A percentile compares a stretch with the other conserved stretches of the same genome.
Evolutionary conservation across 2,888 invertebrate genomes (phyloP).

Genomic region (Rotaria socialis): DNA sequence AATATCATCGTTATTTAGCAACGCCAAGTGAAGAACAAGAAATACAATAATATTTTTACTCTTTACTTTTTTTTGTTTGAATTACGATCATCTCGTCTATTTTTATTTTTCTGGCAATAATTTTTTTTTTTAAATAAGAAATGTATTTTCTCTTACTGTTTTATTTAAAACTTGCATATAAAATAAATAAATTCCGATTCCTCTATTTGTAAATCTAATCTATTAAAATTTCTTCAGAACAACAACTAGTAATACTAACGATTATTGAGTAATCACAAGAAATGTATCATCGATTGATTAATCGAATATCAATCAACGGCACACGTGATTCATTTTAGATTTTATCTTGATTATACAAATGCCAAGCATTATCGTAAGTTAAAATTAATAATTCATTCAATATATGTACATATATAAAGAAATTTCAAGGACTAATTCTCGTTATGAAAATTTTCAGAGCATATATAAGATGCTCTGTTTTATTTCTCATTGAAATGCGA

Average conservation of each 20-base stretch:
- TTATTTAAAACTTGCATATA: not conserved
- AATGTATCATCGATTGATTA: not conserved
- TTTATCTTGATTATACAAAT: not conserved
- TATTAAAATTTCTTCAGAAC: slow-evolving; percentile 1
- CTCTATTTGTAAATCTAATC: not conserved
- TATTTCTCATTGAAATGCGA: no score
- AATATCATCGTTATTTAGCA: not conserved
- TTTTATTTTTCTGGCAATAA: not conserved
- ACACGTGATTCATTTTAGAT: not conserved
- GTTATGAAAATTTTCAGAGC: no score
- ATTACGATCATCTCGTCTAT: not conserved
- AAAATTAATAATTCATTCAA: no score
- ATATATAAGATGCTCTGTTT: no score
- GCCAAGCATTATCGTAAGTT: not conserved
- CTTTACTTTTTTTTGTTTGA: not conserved
- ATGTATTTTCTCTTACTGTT: not conserved
- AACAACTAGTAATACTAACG: not conserved
- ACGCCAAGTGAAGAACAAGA: not conserved
- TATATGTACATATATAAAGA: no score
- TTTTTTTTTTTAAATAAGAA: not conserved
- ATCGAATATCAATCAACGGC: not conserved
- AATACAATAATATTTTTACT: not conserved
- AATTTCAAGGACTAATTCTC: no score
- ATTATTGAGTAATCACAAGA: not conserved
- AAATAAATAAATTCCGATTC: not conserved